Base-by-base conservation (phyloP, 2,888 invertebrate genomes). In the Dorcus parallelipipedus region DNA sequence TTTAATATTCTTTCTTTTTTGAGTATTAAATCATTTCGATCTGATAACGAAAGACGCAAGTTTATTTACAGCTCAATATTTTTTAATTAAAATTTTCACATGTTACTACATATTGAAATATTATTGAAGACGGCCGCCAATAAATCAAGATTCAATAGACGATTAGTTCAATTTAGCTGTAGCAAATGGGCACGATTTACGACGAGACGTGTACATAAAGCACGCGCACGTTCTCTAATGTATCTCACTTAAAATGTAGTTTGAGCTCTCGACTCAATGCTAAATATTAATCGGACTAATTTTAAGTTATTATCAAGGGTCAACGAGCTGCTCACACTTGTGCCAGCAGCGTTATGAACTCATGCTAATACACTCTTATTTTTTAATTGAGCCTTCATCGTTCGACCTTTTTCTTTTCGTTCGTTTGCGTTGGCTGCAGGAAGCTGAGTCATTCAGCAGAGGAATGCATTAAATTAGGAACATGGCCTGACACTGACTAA, bases 221-320 rank as follows among this genome's bases (percentile, higher is more conserved):
- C 54, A 54, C 54, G 41, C 57, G 26, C 26, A 33, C 26, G 26
- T 56, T 62, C 53, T 40, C 55, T 59, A 52, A 58, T 65, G 62
- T 64, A 64, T 67, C 63, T 65, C 67, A 68, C 66, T 68, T 64
- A 63, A 65, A 60, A 62, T 56, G 61, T 59, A 56, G 61, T 61
- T 58, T 49, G 54, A 59, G 47, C 57, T 58, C 56, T 58, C 63
- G 58, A 61, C 64, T 58, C 63, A 49, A 58, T 59, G 26, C 26
- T 33, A 62, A 60, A 49, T 54, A 51, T 58, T 66, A 69, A 67
- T 69, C 67, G 61, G 62, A 65, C 67, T 67, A 69, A 69, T 66
- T 68, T 69, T 66, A 63, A 66, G 65, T 64, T 58, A 59, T 67
- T 68, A 68, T 67, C 64, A 59, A 52, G 63, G 64, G 67, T 64